Evolutionary conservation across 2,797 vertebrate species (phyloP), one percentile per base, ranked within the genome.

Genomic region (Halcyon chelicuti): DNA sequence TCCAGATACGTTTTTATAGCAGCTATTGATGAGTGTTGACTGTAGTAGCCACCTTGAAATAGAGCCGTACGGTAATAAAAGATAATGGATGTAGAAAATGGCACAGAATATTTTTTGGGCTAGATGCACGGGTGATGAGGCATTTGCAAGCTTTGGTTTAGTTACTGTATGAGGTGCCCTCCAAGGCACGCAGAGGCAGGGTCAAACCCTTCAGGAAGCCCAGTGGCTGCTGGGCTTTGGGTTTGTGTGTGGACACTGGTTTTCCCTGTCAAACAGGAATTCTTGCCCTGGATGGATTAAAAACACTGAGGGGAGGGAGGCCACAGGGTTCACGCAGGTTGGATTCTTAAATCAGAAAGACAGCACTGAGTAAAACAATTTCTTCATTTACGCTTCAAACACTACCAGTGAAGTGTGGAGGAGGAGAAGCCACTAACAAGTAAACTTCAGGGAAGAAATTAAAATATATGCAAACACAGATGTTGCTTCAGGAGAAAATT

Each of bases 281-380:
- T 19, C 49, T 35, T 13, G 26, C 18, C 51, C 42, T 0, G 1
- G 7, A 6, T 2, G 29, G 23, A 4, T 35, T 29, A 12, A 15
- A 11, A 31, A 14, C 3, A 0, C 5, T 5, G 22, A 10, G 47
- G 8, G 39, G 8, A 37, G n/a, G 37, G 19, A 2, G 0, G 8
- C 8, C 11, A 11, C 46, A 12, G 61, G 35, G n/a, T 21, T 63
- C 25, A 4, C 6, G 8, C 19, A 20, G 42, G 35, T 25, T 72
- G 76, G n/a, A 33, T 61, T 63, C 7, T 79, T 51, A 33, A 66
- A 67, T 63, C 31, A 33, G 5, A 22, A 10, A 16, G 22, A 9
- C 26, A 44, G n/a, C 22, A 8, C 46, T 15, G 16, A 14, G 35
- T 52, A 35, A 88, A 84, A 78, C 37, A 22, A 20, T 92, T 60